Percentiles rank a stretch among this genome's conserved stretches.
Evolutionary conservation across 1,140 invertebrate genomes (phyloP).

Genomic region (Orius insidiosus): DNA sequence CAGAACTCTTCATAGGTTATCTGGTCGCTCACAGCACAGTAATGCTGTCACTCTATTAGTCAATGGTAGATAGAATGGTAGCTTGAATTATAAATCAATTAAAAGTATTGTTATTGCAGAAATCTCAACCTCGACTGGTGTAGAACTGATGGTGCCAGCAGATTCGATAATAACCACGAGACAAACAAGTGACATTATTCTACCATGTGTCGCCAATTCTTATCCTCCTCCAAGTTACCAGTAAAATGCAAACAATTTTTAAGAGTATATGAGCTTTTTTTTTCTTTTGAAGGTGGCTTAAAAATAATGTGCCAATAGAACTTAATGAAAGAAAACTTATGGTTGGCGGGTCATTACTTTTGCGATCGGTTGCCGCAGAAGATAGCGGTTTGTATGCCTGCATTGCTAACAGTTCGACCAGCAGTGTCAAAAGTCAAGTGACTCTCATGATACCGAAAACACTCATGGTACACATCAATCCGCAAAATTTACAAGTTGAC

Average conservation of each 20-base stretch:
- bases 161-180: slow-evolving; percentile 2
- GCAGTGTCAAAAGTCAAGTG: background rate
- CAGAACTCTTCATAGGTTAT: slow-evolving; percentile 5
- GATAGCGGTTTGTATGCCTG: slow-evolving; percentile 3
- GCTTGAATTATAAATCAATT: background rate
- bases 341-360: slow-evolving; percentile 10
- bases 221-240: background rate
- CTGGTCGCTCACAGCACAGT: slow-evolving; percentile 7
- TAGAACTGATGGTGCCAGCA: background rate
- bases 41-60: slow-evolving; percentile 1
- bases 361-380: slow-evolving; percentile 3
- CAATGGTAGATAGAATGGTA: slow-evolving; percentile 1
- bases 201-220: slow-evolving; percentile 6
- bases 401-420: background rate
- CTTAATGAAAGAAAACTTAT: slow-evolving; percentile 8
- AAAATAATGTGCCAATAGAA: slow-evolving; percentile 1
- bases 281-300: slow-evolving; percentile 7
- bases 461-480: slow-evolving; percentile 9
- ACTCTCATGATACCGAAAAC: slow-evolving; percentile 9
- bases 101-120: background rate
- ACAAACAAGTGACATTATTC: slow-evolving; percentile 5
- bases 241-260: background rate
- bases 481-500: slow-evolving; percentile 4
- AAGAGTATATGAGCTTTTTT: background rate
- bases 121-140: background rate